Conservation (phyloP, 1,140 invertebrate genomes). For the Eciton burchellii region DNA sequence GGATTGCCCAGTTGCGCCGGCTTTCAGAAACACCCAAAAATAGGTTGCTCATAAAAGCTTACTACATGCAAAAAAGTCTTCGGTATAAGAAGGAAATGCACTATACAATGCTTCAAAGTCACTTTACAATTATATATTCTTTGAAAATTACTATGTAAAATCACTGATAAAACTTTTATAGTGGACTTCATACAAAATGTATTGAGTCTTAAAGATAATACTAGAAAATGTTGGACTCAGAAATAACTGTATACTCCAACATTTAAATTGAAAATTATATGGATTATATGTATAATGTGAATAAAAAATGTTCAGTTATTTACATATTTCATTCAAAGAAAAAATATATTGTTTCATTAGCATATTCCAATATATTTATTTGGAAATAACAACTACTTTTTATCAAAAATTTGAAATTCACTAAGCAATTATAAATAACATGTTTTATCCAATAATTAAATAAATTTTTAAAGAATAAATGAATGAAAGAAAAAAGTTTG, state of each 20-base stretch:
- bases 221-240: conserved; percentile 32
- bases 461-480: background rate
- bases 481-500: background rate
- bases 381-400: background rate
- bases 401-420: background rate
- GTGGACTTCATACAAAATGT: no score
- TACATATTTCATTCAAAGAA: background rate
- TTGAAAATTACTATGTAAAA: background rate
- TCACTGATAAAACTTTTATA: background rate
- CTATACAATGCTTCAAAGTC: background rate
- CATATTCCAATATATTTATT: conserved; percentile 1
- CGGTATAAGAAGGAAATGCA: conserved; percentile 20
- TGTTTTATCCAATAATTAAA: background rate
- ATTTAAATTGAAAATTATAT: background rate
- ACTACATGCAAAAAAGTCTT: conserved; percentile 24
- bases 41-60: conserved; percentile 53
- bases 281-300: background rate
- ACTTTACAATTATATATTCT: background rate
- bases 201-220: conserved; percentile 14
- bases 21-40: conserved; percentile 55
- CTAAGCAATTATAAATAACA: background rate
- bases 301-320: conserved; percentile 10
- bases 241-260: conserved; percentile 34
- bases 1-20: conserved; percentile 50
- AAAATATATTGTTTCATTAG: background rate